These are phyloP conservation scores for Cyclina sinensis DNA, from an alignment of 1,140 invertebrate species.

Conservation along the genomic window DNA sequence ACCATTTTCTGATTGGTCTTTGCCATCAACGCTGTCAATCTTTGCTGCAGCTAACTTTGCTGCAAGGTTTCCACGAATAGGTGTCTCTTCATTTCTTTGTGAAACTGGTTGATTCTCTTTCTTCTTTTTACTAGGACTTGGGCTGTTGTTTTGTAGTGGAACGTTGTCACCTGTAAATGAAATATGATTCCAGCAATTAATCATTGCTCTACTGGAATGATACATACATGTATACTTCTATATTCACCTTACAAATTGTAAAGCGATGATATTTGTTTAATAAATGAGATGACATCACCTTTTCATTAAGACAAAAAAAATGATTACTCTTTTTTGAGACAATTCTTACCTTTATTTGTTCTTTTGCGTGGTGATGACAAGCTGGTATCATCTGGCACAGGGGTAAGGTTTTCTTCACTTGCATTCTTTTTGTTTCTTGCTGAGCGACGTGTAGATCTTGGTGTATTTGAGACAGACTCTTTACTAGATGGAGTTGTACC, in stretches of 20 bases:
- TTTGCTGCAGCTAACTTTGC: conserved; percentile 35
- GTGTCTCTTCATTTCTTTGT: conserved; percentile 65
- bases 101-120: conserved; percentile 28
- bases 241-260: too few species aligned
- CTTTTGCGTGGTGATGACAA: conserved; percentile 18
- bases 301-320: too few species aligned
- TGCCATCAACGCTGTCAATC: neutral
- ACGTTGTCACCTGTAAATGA: conserved; percentile 39
- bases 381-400: neutral
- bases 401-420: neutral
- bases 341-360: neutral
- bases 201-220: too few species aligned
- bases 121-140: conserved; percentile 64
- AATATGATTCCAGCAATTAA: neutral
- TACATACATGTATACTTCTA: too few species aligned
- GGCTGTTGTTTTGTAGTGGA: neutral
- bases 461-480: neutral
- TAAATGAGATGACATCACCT: too few species aligned
- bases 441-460: conserved; percentile 33
- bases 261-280: too few species aligned
- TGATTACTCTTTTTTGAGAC: too few species aligned
- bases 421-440: conserved; percentile 11
- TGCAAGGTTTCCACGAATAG: conserved; percentile 50
- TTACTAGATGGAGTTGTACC: neutral
- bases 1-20: neutral